These are phyloP conservation scores for Portunus trituberculatus DNA, from an alignment of 1,140 invertebrate genomes.

Conservation along the genomic window DNA sequence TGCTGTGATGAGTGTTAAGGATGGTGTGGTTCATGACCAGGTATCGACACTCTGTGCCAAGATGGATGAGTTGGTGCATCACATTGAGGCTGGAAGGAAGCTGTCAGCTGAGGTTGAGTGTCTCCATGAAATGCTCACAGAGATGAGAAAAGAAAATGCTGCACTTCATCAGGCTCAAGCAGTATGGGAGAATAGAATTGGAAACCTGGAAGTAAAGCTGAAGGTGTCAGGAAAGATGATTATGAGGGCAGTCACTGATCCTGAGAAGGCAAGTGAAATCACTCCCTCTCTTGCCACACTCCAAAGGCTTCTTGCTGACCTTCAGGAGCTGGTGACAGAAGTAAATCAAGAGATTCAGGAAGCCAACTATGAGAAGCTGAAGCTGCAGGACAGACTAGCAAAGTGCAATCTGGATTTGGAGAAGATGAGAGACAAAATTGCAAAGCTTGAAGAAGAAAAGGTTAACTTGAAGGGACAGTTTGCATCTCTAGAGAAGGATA, in stretches of 20 bases:
- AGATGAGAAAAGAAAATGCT: conserved; percentile 64
- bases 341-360: conserved; percentile 42
- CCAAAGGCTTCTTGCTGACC: conserved; percentile 61
- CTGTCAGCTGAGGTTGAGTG: conserved; percentile 18
- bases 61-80: conserved; percentile 6
- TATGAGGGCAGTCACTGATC: conserved; percentile 25
- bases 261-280: conserved; percentile 34
- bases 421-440: conserved; percentile 46
- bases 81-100: conserved; percentile 9
- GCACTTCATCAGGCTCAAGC: conserved; percentile 58
- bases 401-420: conserved; percentile 50
- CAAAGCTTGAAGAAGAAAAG: conserved; percentile 45
- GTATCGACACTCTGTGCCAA: neutral
- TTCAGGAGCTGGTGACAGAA: conserved; percentile 35
- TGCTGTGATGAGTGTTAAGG: conserved; percentile 30
- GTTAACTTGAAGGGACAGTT: conserved; percentile 3
- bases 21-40: neutral
- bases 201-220: conserved; percentile 45
- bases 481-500: conserved; percentile 43
- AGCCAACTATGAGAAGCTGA: neutral
- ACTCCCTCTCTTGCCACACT: conserved; percentile 27
- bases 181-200: conserved; percentile 64
- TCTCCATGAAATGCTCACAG: conserved; percentile 21
- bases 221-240: conserved; percentile 65
- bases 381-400: conserved; percentile 52